Evolutionary conservation across 2,797 vertebrate genomes (phyloP).

Genomic region (Chelon labrosus): DNA sequence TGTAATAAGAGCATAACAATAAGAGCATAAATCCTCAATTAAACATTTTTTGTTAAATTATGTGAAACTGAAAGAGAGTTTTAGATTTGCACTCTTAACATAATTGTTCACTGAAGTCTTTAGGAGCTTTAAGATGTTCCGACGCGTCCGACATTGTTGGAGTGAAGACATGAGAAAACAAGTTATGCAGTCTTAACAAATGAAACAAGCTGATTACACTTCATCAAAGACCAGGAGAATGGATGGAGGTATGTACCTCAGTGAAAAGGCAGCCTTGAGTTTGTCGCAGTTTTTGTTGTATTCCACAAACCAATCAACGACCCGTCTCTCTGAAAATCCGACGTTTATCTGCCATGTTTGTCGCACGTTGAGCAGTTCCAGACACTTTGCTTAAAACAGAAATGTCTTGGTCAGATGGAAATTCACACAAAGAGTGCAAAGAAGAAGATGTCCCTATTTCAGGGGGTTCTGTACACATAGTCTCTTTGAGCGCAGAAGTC

Average conservation of each 20-base stretch:
- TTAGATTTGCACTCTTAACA: constrained; percentile 27
- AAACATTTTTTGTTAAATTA: constrained; percentile 1
- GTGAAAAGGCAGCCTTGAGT: constrained; percentile 7
- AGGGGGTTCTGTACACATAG: background rate
- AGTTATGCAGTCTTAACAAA: constrained; percentile 58
- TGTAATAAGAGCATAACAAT: constrained; percentile 11
- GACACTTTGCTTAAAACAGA: background rate
- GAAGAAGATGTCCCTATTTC: background rate
- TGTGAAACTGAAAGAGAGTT: constrained; percentile 10
- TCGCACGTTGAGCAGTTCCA: background rate
- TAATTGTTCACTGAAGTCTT: constrained; percentile 50
- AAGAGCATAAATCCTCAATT: background rate
- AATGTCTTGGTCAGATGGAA: background rate
- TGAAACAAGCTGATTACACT: constrained; percentile 72
- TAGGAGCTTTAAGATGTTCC: constrained; percentile 16
- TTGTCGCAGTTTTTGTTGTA: background rate
- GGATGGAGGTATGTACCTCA: constrained; percentile 15
- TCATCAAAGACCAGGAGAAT: constrained; percentile 39
- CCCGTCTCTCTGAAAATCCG: background rate
- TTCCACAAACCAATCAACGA: background rate
- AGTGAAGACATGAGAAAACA: constrained; percentile 27
- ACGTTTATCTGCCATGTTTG: background rate
- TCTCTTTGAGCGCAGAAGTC: background rate
- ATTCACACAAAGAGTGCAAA: background rate
- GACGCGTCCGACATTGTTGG: constrained; percentile 33